These are phyloP conservation scores for Grallaria varia DNA, from an alignment of 2,113 vertebrate species.

Conservation along the genomic window DNA sequence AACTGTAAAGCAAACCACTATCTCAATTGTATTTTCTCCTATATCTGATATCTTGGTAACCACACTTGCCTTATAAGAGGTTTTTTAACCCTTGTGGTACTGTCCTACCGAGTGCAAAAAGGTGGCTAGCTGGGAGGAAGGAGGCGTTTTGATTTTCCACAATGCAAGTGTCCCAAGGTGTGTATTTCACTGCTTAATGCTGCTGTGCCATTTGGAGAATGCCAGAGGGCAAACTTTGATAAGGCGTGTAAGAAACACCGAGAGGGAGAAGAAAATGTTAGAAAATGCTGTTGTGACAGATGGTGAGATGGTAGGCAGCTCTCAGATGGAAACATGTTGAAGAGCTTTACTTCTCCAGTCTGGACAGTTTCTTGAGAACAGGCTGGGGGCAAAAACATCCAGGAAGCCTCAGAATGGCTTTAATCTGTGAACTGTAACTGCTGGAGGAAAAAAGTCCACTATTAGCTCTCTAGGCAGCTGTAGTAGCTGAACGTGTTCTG, in stretches of 20 bases:
- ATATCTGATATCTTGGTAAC: not conserved
- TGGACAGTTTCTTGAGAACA: slow-evolving; percentile 5
- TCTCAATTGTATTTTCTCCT: not conserved
- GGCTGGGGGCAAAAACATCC: not conserved
- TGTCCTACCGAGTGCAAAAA: not conserved
- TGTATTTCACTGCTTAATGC: not conserved
- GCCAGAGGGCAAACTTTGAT: slow-evolving; percentile 6
- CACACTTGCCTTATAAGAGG: not conserved
- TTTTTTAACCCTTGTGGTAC: not conserved
- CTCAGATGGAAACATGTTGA: not conserved
- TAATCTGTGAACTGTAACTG: not conserved
- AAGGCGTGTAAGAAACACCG: not conserved
- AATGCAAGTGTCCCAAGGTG: not conserved
- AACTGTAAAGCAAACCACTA: not conserved
- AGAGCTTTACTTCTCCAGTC: not conserved
- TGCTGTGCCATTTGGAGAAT: not conserved
- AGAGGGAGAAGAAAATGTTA: slow-evolving; percentile 22
- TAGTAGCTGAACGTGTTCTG: not conserved
- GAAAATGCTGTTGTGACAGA: not conserved
- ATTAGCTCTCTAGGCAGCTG: not conserved
- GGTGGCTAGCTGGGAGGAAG: not conserved
- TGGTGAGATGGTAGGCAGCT: slow-evolving; percentile 9
- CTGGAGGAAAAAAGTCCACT: not conserved
- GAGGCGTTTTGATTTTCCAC: not conserved
- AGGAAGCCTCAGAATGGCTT: not conserved